Evolutionary conservation across 2,797 vertebrate genomes (phyloP).

Genomic region (Gymnopithys bicolor): DNA sequence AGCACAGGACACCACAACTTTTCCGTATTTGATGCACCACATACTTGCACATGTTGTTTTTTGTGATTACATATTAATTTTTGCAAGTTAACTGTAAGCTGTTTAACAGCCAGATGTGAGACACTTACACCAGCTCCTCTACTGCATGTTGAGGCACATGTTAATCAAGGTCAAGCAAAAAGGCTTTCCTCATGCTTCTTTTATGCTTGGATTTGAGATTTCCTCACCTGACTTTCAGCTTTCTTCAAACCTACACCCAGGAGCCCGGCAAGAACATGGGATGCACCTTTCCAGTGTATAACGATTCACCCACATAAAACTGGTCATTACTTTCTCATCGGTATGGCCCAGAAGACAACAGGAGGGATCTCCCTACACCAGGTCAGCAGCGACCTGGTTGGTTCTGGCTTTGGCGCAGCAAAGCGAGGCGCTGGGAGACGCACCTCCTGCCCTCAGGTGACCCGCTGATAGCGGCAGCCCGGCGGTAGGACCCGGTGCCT

Average conservation of each 20-base stretch:
- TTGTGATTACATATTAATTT: constrained; percentile 6
- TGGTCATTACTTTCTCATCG: no score
- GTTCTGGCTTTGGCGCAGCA: fast-evolving
- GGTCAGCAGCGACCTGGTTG: fast-evolving
- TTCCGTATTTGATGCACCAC: not conserved
- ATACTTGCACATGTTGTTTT: fast-evolving
- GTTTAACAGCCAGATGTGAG: not conserved
- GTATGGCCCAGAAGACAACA: fast-evolving
- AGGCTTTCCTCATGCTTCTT: not conserved
- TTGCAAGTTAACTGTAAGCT: not conserved
- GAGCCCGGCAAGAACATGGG: fast-evolving
- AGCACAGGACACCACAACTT: not conserved
- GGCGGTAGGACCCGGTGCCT: not conserved
- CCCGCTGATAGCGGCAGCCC: fast-evolving
- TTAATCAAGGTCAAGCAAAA: not conserved
- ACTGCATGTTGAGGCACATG: not conserved
- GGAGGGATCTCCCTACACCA: fast-evolving
- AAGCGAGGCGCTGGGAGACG: fast-evolving
- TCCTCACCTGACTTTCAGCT: not conserved
- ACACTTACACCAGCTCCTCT: not conserved
- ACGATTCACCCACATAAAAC: not conserved
- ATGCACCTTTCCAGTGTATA: not conserved
- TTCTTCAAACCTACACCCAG: not conserved
- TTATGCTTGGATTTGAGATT: not conserved
- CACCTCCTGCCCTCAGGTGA: not conserved